Conservation (phyloP, 1,140 invertebrate genomes). For the Zaprionus capensis region DNA sequence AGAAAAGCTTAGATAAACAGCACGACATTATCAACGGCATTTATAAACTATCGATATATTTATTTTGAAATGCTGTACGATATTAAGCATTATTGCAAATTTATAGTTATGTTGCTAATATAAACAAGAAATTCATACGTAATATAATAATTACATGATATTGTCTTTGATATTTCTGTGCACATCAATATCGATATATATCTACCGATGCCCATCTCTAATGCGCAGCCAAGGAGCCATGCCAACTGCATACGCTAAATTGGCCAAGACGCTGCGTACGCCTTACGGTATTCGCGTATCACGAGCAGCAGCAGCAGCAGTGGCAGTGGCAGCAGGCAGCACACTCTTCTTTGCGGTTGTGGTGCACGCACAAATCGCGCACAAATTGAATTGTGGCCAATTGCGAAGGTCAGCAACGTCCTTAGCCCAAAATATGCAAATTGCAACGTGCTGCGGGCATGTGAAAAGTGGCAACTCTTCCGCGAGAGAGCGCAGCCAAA, state of each 20-base stretch:
- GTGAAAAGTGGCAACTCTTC: slow-evolving; percentile 75
- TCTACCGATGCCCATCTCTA: not conserved
- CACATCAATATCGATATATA: not conserved
- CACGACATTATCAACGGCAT: not conserved
- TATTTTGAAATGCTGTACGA: too few species aligned
- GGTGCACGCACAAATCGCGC: slow-evolving; percentile 42
- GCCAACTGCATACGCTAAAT: slow-evolving; percentile 74
- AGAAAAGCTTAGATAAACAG: not conserved
- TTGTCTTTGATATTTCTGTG: not conserved
- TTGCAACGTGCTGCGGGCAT: slow-evolving; percentile 51
- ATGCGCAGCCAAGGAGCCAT: slow-evolving; percentile 58
- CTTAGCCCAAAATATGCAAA: slow-evolving; percentile 76
- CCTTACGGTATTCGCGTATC: slow-evolving; percentile 5
- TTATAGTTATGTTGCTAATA: too few species aligned
- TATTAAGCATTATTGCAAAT: too few species aligned
- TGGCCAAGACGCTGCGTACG: slow-evolving; percentile 58
- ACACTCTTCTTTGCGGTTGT: slow-evolving; percentile 29
- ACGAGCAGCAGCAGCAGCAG: slow-evolving; percentile 13
- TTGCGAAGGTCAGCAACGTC: slow-evolving; percentile 73
- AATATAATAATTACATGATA: too few species aligned
- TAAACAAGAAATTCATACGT: too few species aligned
- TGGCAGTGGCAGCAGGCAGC: slow-evolving; percentile 27
- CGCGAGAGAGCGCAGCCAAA: slow-evolving; percentile 41
- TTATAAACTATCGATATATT: too few species aligned
- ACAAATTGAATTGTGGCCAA: slow-evolving; percentile 77